Evolutionary conservation across 2,797 vertebrate genomes (phyloP).

Genomic region (Rhynchonycteris naso): DNA sequence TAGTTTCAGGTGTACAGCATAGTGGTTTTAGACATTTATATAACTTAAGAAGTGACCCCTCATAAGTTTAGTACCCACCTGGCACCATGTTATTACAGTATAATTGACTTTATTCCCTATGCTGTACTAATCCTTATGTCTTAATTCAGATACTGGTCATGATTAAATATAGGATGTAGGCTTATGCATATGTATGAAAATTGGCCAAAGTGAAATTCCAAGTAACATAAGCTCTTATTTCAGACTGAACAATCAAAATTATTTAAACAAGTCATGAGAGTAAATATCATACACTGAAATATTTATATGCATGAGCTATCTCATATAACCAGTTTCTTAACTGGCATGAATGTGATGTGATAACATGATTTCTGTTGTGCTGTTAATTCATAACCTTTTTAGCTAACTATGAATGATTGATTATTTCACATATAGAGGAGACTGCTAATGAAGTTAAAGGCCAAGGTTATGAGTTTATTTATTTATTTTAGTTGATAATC

Average conservation of each 20-base stretch:
- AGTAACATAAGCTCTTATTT: conserved; percentile 77
- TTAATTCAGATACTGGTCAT: conserved; percentile 49
- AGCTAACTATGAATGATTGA: background rate
- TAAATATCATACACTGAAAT: conserved; percentile 79
- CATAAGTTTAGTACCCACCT: background rate
- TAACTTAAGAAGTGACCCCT: background rate
- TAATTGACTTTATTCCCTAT: background rate
- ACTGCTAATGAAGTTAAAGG: conserved; percentile 29
- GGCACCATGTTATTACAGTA: background rate
- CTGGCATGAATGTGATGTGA: conserved; percentile 53
- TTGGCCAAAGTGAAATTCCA: conserved; percentile 44
- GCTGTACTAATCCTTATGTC: background rate
- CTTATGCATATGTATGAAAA: conserved; percentile 31
- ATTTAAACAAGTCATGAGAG: conserved; percentile 75
- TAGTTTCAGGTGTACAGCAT: background rate
- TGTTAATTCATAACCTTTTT: conserved; percentile 17
- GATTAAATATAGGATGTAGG: conserved; percentile 3
- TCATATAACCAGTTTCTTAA: conserved; percentile 69
- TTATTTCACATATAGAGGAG: conserved; percentile 34
- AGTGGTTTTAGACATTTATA: background rate
- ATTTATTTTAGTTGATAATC: background rate
- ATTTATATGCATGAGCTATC: conserved; percentile 77
- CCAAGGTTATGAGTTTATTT: background rate
- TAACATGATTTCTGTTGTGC: conserved; percentile 26
- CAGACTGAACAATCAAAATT: conserved; percentile 72